These are phyloP conservation scores for Chauna torquata DNA, from an alignment of 2,113 vertebrate species.

Conservation along the genomic window DNA sequence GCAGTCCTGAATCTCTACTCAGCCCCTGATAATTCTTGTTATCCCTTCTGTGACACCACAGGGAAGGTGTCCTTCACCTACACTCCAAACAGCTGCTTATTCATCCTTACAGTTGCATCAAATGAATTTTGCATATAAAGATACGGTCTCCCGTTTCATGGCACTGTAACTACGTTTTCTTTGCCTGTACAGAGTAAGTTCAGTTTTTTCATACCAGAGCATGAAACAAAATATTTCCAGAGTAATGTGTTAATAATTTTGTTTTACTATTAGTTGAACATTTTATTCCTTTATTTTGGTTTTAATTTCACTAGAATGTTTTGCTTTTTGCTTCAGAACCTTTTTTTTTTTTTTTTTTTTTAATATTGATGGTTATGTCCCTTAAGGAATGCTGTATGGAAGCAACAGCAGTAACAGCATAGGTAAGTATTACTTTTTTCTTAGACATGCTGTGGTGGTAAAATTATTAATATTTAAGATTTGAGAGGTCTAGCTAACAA, in stretches of 20 bases:
- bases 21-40: no score
- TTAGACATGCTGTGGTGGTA: not conserved
- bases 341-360: not conserved
- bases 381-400: conserved; percentile 42
- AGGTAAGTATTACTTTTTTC: conserved; percentile 41
- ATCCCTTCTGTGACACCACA: no score
- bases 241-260: not conserved
- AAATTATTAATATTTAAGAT: no score
- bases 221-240: not conserved
- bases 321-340: not conserved
- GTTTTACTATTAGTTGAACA: not conserved
- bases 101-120: no score
- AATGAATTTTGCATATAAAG: not conserved
- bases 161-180: no score
- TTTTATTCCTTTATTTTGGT: conserved; percentile 4
- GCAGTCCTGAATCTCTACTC: no score
- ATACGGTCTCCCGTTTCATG: no score
- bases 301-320: not conserved
- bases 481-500: no score
- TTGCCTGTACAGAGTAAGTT: no score
- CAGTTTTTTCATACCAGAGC: no score
- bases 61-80: not conserved
- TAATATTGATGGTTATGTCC: conserved; percentile 28
- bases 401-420: not conserved
- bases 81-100: not conserved